A percentile compares a stretch with the other conserved stretches of the same genome.
These are phyloP conservation scores for Acrossocheilus wenchowensis DNA, from an alignment of 2,797 vertebrate species.

Conservation along the genomic window DNA sequence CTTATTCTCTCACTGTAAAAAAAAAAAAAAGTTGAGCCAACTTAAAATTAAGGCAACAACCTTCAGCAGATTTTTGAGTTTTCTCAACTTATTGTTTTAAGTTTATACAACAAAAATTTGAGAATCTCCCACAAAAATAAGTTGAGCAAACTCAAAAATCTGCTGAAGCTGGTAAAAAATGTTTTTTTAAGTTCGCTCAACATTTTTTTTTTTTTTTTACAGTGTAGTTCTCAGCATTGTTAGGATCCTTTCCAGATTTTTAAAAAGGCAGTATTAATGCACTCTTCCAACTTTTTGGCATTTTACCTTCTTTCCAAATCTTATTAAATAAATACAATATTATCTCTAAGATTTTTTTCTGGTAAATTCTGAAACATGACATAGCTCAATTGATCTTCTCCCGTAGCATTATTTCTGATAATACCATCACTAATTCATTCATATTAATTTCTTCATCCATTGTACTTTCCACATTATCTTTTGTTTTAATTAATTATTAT, in stretches of 20 bases:
- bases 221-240: background rate
- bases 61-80: too few relatives aligned
- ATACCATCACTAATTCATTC: background rate
- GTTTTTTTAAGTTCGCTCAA: too few relatives aligned
- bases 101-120: too few relatives aligned
- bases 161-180: too few relatives aligned
- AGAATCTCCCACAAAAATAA: too few relatives aligned
- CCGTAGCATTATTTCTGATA: background rate
- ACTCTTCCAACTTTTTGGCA: background rate
- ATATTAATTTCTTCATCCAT: background rate
- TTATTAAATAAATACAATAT: background rate
- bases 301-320: background rate
- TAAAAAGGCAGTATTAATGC: background rate
- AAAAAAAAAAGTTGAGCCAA: too few relatives aligned
- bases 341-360: background rate
- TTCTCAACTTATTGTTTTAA: too few relatives aligned
- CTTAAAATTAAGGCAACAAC: too few relatives aligned
- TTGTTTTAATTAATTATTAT: background rate
- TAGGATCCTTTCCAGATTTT: background rate
- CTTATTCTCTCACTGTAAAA: background rate
- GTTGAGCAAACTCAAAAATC: too few relatives aligned
- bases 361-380: background rate
- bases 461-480: background rate
- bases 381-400: background rate
- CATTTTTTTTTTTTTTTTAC: too few relatives aligned